Evolutionary conservation across 2,113 vertebrate species (phyloP), one percentile per base, ranked within the genome.

Genomic region (Megalops atlanticus): DNA sequence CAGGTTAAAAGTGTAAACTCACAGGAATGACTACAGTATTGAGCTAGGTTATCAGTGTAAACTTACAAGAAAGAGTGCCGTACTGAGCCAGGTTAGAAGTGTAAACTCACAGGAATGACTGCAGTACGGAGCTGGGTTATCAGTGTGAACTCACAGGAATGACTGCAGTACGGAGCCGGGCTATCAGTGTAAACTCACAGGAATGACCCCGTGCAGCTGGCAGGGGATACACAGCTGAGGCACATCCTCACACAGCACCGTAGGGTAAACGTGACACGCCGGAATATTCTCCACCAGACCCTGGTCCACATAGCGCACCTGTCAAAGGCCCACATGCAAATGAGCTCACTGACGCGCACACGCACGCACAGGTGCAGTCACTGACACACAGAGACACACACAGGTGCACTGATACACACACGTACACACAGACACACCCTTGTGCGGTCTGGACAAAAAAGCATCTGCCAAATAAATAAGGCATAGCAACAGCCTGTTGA

Each of bases 141-240:
- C 5, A 45, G 4, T 45, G 12, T 12, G 12, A 12, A 45, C 43
- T 45, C 4, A 45, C 43, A 58, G 54, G 5, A 58, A 15, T 4
- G 54, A n/a, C 2, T 4, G 24, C 18, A 58, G 52, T 4, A 18
- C 52, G 3, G 52, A 36, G n/a, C n/a, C 31, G 16, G 68, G 27
- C 5, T 45, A 45, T 6, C 5, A 12, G 4, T 45, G n/a, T 24
- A 58, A n/a, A 58, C 52, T 58, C 58, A 99, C 98, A 74, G 96
- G 96, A 58, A 87, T 74, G 7, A 94, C 89, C 81, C 92, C 90
- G 86, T 92, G 88, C 58, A 99, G 94, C 80, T 96, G 91, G 88
- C 96, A 98, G 0, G 96, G 95, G 52, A 98, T 88, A 85, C 95
- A 97, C 78, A 98, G 96, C 4, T 96, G 95, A 79, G 97, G 95